Evolutionary conservation across 92 coral and sea anemone genomes (phyloP), one percentile per base, ranked within the genome.

Genomic region (Zoanthus solanderi): DNA sequence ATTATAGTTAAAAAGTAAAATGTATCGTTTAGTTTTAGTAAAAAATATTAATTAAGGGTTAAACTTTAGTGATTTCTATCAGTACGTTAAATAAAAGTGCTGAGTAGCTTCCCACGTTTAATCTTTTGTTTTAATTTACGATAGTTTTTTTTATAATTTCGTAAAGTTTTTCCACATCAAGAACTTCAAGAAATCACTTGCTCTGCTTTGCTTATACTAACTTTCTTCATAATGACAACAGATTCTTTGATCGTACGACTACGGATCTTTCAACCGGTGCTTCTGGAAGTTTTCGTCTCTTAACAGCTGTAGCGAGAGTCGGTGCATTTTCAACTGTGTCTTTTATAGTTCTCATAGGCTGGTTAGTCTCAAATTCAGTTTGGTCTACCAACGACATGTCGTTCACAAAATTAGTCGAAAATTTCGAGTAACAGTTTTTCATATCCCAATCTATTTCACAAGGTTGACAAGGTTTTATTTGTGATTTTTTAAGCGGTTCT

Each of bases 211-310:
- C 12, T 7, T 7, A 0, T 50, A 0, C 2, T 63, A 9, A 16
- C 31, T n/a, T 18, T 60, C 6, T 63, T 63, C 6, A 18, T n/a
- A 6, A 23, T 63, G 13, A 63, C 30, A 17, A 63, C 6, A 16
- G 17, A n/a, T 8, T 61, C 17, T 23, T 61, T n/a, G 69, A n/a
- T 17, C 14, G 69, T 23, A 63, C 31, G 10, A 63, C 28, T n/a
- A 5, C 29, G 69, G 28, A 3, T 28, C 8, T 17, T 2, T 4
- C 7, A 17, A n/a, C 30, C 2, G 85, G 85, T 0, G 76, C 75
- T 63, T 63, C 37, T 4, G 85, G 85, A 30, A 81, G 23, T 52
- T 81, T 18, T 46, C 76, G 66, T 68, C 58, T 66, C 53, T 65
- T 48, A 16, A 47, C 34, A 9, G 14, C 44, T 12, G 76, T 50